Conservation (phyloP, 2,888 invertebrate genomes). For the Heliconius aoede region DNA sequence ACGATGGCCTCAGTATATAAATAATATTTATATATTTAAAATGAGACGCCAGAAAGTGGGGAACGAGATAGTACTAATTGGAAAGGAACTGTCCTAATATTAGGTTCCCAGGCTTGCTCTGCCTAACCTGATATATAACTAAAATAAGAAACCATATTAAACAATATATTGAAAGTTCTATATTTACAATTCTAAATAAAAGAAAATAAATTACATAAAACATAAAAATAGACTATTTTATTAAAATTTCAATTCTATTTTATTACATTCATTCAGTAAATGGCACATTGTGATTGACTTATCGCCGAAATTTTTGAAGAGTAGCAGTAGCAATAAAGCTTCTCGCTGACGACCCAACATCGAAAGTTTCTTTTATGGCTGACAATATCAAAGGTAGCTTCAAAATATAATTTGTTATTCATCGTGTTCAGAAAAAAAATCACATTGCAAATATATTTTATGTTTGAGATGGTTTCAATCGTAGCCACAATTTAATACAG, state of each 20-base stretch:
- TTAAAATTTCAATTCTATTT: constrained; percentile 7
- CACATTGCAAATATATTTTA: constrained; percentile 9
- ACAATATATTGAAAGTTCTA: no score
- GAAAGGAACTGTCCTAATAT: no score
- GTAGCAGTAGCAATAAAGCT: constrained; percentile 12
- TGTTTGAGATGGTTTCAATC: not conserved
- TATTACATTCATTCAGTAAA: constrained; percentile 22
- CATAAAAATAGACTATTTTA: not conserved
- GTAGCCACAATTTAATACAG: not conserved
- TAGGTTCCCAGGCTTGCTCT: no score
- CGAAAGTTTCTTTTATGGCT: constrained; percentile 30
- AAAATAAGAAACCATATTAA: no score
- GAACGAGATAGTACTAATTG: no score
- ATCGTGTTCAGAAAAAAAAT: constrained; percentile 4
- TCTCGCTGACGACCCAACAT: constrained; percentile 27
- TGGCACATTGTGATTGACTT: constrained; percentile 22
- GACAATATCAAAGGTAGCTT: constrained; percentile 22
- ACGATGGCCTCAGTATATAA: no score
- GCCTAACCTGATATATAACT: no score
- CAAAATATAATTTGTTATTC: constrained; percentile 27
- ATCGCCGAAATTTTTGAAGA: constrained; percentile 25
- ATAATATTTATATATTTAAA: no score
- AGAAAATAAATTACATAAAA: not conserved
- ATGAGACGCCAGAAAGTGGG: no score
- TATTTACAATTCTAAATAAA: not conserved